phyloP scores from a whole-genome alignment of 2,113 vertebrate species.

The Hyperoodon ampullatus region DNA sequence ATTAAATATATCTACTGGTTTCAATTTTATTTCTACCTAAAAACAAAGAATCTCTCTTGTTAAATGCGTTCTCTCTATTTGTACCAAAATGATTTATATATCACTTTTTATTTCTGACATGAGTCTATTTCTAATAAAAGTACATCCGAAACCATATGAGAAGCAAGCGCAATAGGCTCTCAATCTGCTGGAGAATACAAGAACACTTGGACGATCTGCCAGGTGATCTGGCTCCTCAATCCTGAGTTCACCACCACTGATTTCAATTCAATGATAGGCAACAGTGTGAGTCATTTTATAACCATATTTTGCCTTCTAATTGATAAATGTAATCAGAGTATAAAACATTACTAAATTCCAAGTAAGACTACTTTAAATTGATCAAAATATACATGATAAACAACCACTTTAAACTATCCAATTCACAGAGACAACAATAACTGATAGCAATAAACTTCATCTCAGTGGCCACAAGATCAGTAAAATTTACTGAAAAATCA shows the following conservation, averaged over 20 bases:
- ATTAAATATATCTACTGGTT: neutral
- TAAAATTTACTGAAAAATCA: neutral
- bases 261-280: neutral
- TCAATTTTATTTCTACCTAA: neutral
- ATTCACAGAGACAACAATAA: neutral
- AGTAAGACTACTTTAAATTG: neutral
- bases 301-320: neutral
- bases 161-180: neutral
- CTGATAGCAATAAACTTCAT: neutral
- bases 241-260: neutral
- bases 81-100: neutral
- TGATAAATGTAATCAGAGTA: neutral
- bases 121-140: neutral
- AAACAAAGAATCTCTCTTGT: neutral
- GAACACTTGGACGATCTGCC: neutral
- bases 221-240: too few species aligned
- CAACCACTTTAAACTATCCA: neutral
- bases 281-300: neutral
- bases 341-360: neutral
- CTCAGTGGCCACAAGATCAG: neutral
- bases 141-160: neutral
- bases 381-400: neutral
- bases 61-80: neutral
- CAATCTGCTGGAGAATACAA: neutral
- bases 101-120: neutral